phyloP scores from a whole-genome alignment of 2,113 vertebrate genomes.

The Azemiops feae region DNA sequence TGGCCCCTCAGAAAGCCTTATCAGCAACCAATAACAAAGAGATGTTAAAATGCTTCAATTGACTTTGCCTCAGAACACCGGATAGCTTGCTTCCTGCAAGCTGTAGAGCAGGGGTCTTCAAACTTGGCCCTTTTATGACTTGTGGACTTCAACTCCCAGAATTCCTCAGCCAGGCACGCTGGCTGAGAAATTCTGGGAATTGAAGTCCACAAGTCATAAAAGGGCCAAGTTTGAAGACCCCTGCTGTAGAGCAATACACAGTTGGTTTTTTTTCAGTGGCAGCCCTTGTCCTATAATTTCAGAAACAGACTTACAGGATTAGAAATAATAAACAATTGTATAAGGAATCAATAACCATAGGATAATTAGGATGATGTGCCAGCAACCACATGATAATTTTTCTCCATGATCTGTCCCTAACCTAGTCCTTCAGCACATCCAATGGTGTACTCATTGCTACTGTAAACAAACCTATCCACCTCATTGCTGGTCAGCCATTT shows the following conservation, averaged over 20 bases:
- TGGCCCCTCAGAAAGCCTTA: too few species aligned
- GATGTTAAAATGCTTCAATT: not conserved
- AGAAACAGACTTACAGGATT: not conserved
- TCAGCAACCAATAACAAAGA: not conserved
- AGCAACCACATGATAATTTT: too few species aligned
- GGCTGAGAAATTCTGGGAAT: too few species aligned
- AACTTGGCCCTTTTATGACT: too few species aligned
- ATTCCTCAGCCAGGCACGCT: too few species aligned
- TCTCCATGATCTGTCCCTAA: too few species aligned
- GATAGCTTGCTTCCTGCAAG: not conserved
- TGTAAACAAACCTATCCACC: not conserved
- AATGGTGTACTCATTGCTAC: not conserved
- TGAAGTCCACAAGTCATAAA: too few species aligned
- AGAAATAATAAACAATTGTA: not conserved
- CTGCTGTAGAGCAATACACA: not conserved
- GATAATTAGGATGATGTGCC: too few species aligned
- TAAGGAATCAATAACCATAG: not conserved
- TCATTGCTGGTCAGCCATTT: not conserved
- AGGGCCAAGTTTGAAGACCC: too few species aligned
- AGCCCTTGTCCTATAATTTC: not conserved
- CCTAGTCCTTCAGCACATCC: not conserved
- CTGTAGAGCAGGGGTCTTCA: not conserved
- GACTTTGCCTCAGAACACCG: not conserved
- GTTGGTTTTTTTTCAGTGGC: not conserved
- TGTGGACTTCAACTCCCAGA: too few species aligned